A percentile compares a stretch with the other conserved stretches of the same genome.
Conservation (phyloP, 1,140 invertebrate genomes). For the Drosophila tropicalis region DNA sequence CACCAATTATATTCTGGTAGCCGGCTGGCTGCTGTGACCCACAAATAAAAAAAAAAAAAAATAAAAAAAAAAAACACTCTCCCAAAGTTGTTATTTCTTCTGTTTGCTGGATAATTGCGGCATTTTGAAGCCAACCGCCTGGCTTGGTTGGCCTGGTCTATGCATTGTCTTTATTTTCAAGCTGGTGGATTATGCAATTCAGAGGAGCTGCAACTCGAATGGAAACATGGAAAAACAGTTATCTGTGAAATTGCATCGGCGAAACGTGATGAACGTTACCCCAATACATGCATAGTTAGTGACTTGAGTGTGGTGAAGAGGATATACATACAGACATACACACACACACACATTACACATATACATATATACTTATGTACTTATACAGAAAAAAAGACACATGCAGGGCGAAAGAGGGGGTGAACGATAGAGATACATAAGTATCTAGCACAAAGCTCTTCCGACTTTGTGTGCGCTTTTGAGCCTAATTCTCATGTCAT, state of each 20-base stretch:
- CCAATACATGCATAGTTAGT: conserved; percentile 54
- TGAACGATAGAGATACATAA: not conserved
- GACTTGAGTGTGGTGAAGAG: not conserved
- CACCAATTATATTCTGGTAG: conserved; percentile 59
- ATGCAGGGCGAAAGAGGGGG: no score
- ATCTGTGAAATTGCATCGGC: conserved; percentile 80
- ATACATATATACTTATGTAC: not conserved
- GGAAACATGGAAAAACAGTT: conserved; percentile 75
- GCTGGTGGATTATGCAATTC: conserved; percentile 68
- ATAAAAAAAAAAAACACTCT: conserved; percentile 23
- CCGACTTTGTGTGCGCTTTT: conserved; percentile 66
- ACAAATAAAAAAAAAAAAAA: conserved; percentile 39
- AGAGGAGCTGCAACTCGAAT: conserved; percentile 38
- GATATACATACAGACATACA: not conserved
- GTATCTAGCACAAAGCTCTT: conserved; percentile 69
- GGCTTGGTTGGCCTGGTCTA: conserved; percentile 39
- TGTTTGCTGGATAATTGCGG: conserved; percentile 70
- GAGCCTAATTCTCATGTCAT: conserved; percentile 78
- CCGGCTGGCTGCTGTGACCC: conserved; percentile 55
- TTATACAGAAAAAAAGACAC: not conserved
- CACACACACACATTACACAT: not conserved
- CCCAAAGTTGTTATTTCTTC: conserved; percentile 51
- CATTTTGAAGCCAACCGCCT: conserved; percentile 61
- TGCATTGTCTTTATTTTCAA: conserved; percentile 70
- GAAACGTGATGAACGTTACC: conserved; percentile 79